A percentile compares a stretch with the other conserved stretches of the same genome.
phyloP scores from a whole-genome alignment of 2,113 vertebrate genomes.

The Aix galericulata region DNA sequence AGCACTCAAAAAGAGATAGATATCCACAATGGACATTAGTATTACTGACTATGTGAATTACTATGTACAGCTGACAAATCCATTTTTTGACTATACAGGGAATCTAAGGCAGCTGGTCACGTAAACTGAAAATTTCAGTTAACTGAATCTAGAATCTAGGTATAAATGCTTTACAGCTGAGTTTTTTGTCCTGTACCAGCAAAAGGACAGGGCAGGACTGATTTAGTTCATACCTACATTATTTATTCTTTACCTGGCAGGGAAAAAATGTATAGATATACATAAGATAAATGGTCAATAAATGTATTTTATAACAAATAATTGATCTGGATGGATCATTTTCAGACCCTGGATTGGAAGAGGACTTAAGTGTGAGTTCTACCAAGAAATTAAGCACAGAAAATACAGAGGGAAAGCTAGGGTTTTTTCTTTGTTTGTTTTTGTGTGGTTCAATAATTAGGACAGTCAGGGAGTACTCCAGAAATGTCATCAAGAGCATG shows the following conservation, averaged over 20 bases:
- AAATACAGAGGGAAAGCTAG: not conserved
- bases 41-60: not conserved
- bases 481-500: not conserved
- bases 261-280: not conserved
- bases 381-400: not conserved
- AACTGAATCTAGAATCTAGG: not conserved
- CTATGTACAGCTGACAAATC: not conserved
- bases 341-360: not conserved
- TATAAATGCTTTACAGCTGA: rapidly evolving
- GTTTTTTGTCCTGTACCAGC: not conserved
- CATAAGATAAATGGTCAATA: not conserved
- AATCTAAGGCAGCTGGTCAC: not conserved
- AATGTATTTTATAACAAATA: not conserved
- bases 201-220: not conserved
- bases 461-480: not conserved
- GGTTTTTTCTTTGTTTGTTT: not conserved
- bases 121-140: not conserved
- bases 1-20: not conserved
- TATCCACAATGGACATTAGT: not conserved
- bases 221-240: not conserved
- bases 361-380: not conserved
- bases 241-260: not conserved
- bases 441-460: not conserved
- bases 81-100: not conserved
- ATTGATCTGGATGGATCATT: not conserved